A percentile compares a stretch with the other conserved stretches of the same genome.
Evolutionary conservation across 2,888 invertebrate species (phyloP).

Genomic region (Cephus pygmeus): DNA sequence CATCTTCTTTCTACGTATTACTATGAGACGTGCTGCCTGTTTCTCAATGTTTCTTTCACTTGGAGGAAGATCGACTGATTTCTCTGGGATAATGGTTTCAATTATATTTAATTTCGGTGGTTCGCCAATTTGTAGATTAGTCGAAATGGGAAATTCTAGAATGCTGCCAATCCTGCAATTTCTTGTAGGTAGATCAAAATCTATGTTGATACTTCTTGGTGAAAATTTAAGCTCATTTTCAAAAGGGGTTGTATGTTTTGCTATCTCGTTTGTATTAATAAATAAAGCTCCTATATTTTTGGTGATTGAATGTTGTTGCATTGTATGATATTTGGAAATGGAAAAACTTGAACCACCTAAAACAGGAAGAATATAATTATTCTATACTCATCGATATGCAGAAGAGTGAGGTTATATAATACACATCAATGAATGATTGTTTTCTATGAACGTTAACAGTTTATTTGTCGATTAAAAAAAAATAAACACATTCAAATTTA

Average conservation of each 20-base stretch:
- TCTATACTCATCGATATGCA: neutral
- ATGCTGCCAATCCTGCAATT: slow-evolving; percentile 16
- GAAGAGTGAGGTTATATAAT: neutral
- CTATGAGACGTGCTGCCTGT: slow-evolving; percentile 78
- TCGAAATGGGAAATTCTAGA: slow-evolving; percentile 40
- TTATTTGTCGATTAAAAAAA: neutral
- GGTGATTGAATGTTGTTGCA: neutral
- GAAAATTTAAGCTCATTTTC: slow-evolving; percentile 29
- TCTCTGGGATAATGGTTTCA: slow-evolving; percentile 64
- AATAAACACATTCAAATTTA: slow-evolving; percentile 10
- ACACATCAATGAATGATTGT: neutral
- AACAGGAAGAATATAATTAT: neutral
- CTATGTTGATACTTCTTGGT: slow-evolving; percentile 40
- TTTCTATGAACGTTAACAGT: neutral
- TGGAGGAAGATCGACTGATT: slow-evolving; percentile 68
- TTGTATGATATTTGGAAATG: neutral
- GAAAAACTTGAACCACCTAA: neutral
- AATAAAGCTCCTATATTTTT: neutral
- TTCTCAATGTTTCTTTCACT: slow-evolving; percentile 70
- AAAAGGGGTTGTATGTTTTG: neutral
- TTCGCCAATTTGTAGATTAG: slow-evolving; percentile 46
- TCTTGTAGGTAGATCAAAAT: slow-evolving; percentile 38
- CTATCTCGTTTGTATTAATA: neutral
- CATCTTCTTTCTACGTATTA: slow-evolving; percentile 86
- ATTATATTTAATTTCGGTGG: slow-evolving; percentile 31